phyloP scores from a whole-genome alignment of 2,888 invertebrate genomes.

The Mylabris sibirica region DNA sequence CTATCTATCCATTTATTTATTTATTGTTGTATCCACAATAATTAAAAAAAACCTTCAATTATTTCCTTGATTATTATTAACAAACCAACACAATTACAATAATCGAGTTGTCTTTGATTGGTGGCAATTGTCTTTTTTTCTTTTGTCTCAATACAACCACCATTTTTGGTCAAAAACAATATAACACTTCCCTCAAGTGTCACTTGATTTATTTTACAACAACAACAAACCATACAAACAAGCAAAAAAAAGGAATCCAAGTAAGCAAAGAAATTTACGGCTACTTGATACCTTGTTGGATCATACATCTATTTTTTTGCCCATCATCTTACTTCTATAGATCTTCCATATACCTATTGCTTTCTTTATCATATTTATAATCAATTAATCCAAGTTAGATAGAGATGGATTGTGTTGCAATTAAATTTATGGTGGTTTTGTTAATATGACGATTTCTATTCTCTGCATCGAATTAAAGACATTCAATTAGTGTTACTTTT shows the following conservation, averaged over 20 bases:
- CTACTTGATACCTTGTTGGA: conserved; percentile 16
- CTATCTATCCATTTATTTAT: neutral
- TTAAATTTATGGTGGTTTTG: conserved; percentile 50
- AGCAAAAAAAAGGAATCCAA: neutral
- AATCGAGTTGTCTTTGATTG: neutral
- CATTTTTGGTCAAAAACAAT: conserved; percentile 14
- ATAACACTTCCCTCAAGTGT: conserved; percentile 18
- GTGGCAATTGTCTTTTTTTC: neutral
- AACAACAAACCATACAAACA: conserved; percentile 22
- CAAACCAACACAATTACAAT: neutral
- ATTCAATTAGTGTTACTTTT: conserved; percentile 58
- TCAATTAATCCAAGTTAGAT: conserved; percentile 27
- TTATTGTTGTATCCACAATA: neutral
- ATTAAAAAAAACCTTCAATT: conserved; percentile 4
- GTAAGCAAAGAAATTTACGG: conserved; percentile 29
- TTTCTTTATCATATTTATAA: conserved; percentile 36
- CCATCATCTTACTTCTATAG: neutral
- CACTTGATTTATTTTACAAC: conserved; percentile 16
- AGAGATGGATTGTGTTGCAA: conserved; percentile 35
- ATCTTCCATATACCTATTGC: no score
- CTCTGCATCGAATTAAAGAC: conserved; percentile 54
- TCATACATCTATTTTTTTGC: neutral
- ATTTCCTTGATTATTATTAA: conserved; percentile 2
- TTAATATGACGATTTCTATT: conserved; percentile 58
- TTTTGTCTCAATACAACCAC: neutral